Conservation (phyloP, 2,888 invertebrate species). For the Lithophane semibrunnea region DNA sequence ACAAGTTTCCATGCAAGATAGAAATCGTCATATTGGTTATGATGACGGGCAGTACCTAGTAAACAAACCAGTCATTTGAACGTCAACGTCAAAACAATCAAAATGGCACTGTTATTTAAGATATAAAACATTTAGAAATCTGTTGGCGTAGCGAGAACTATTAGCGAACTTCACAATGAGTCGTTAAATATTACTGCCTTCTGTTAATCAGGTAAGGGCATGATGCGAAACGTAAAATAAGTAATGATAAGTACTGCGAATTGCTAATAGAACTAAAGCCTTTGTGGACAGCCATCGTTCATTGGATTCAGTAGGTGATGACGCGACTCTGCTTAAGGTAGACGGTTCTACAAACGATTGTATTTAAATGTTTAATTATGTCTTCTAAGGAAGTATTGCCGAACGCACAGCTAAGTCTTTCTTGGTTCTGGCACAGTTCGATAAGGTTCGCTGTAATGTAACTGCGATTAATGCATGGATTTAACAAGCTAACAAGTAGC, state of each 20-base stretch:
- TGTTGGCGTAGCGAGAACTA: constrained; percentile 75
- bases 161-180: constrained; percentile 86
- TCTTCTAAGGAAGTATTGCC: constrained; percentile 12
- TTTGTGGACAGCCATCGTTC: constrained; percentile 48
- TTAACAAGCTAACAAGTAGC: constrained; percentile 25
- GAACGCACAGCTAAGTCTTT: constrained; percentile 4
- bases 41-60: constrained; percentile 17
- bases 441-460: constrained; percentile 21
- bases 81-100: constrained; percentile 50
- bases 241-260: constrained; percentile 76
- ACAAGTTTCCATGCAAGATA: constrained; percentile 36
- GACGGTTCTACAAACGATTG: constrained; percentile 41
- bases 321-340: constrained; percentile 38
- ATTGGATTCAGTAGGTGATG: constrained; percentile 41
- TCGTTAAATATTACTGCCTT: constrained; percentile 86
- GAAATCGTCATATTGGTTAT: constrained; percentile 45
- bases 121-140: constrained; percentile 77
- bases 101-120: constrained; percentile 56
- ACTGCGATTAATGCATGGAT: constrained; percentile 20
- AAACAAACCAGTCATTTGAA: constrained; percentile 42
- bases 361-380: constrained; percentile 44
- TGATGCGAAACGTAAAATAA: constrained; percentile 80
- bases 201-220: constrained; percentile 82
- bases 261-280: constrained; percentile 66
- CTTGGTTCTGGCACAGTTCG: constrained; percentile 1